Evolutionary conservation across 1,140 invertebrate genomes (phyloP), one percentile per base, ranked within the genome.

Genomic region (Nebria ingens): DNA sequence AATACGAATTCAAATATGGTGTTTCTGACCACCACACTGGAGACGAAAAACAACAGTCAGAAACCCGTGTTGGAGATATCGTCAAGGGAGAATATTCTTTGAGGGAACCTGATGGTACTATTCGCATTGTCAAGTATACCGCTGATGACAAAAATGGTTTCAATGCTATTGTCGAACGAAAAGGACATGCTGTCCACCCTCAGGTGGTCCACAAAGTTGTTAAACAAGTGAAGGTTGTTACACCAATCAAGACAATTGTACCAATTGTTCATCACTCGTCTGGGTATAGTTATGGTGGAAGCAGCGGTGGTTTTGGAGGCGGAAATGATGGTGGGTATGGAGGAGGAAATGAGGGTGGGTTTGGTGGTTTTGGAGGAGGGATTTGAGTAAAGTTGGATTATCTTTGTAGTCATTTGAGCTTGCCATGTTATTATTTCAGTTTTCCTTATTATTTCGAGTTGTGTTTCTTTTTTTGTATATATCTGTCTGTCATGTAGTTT

Each of bases 61-160:
- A 76, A 65, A 71, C 69, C n/a, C 64, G 75, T 21, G 70, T 76
- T 55, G 75, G 75, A 2, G 75, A 76, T 61, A 67, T 69, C 20
- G 52, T 50, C 15, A 63, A 64, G 22, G 71, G 71, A 0, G 61
- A 60, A 53, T 81, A 79, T 65, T 75, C 75, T 0, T 62, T 78
- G 15, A 58, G 75, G 2, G 76, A 78, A 57, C 74, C 76, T 0
- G 78, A 80, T 60, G 77, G 78, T 2, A 77, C 76, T n/a, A 75
- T 74, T 57, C 71, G 77, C 22, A 71, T 76, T 19, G 65, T 71
- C 54, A 67, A 70, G 58, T 74, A 73, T 55, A 70, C 68, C 19
- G 71, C 73, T 1, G 65, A 75, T 59, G 68, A 75, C 51, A 62
- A 65, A 19, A 71, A 70, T 59, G 74, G 74, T 45, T 76, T 75